Base-by-base conservation (phyloP, 2,797 vertebrate genomes). In the Mastacembelus armatus region DNA sequence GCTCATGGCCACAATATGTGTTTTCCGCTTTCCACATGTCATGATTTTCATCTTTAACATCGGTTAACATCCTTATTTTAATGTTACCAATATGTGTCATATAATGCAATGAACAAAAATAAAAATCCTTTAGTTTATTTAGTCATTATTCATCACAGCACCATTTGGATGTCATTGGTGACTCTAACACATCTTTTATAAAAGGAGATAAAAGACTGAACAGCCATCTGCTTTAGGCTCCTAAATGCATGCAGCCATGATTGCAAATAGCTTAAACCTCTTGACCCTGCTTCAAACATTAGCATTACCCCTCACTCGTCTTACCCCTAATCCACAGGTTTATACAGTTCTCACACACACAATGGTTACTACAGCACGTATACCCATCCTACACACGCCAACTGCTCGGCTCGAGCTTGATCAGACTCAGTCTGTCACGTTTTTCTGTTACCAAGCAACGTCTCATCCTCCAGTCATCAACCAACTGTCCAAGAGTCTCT, bases 361-460 rank as follows among this genome's bases (percentile, higher is more conserved):
- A 29, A 30, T 7, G 44, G 43, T 57, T 73, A 71, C 79, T 54
- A 62, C 45, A 47, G 52, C 56, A 39, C 45, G 10, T 30, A 64
- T 3, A 27, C 39, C 35, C 88, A 18, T 81, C 84, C 88, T 56
- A 85, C 88, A 86, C 66, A 38, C 61, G 16, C 86, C 84, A 88
- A 84, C 83, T 88, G 86, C 68, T 89, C 51, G 7, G 61, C 72
- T 81, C 66, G 81, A 50, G 77, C 66, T 66, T 30, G 32, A 82
- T 77, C 81, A 51, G 57, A 74, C n/a, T n/a, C 76, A 74, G 83
- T 84, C 85, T 87, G 86, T 88, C 86, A 78, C 77, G 58, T 71
- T 88, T n/a, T 57, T 64, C 4, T 4, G 88, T 91, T 85, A 70
- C 89, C 59, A 80, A 75, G 90, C 88, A 89, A 89, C 85, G 55